A percentile compares a stretch with the other conserved stretches of the same genome.
These are phyloP conservation scores for Taenaris catops DNA, from an alignment of 2,888 invertebrate genomes.

Conservation along the genomic window DNA sequence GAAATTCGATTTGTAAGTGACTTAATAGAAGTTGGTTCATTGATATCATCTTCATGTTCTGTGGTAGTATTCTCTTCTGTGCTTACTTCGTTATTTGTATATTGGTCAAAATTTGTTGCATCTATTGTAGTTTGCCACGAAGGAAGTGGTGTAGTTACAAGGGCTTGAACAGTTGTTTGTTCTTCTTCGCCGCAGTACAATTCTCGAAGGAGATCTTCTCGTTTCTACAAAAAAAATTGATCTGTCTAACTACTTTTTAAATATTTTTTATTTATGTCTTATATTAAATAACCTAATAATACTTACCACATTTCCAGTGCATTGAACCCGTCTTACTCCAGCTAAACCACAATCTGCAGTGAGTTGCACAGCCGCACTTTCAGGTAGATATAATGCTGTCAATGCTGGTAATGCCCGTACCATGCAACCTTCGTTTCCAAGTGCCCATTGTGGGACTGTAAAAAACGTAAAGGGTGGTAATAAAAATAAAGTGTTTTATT, in stretches of 20 bases:
- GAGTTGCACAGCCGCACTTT: slow-evolving; percentile 87
- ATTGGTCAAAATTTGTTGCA: slow-evolving; percentile 40
- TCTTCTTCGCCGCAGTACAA: slow-evolving; percentile 79
- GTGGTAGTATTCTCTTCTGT: slow-evolving; percentile 47
- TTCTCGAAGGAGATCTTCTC: slow-evolving; percentile 79
- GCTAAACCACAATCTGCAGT: slow-evolving; percentile 88
- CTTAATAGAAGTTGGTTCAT: slow-evolving; percentile 34
- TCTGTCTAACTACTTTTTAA: too few relatives aligned
- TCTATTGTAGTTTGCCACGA: slow-evolving; percentile 42
- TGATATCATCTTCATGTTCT: slow-evolving; percentile 43
- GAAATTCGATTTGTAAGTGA: slow-evolving; percentile 30
- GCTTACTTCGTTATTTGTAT: slow-evolving; percentile 40
- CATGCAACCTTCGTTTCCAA: slow-evolving; percentile 83
- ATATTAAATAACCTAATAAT: background rate
- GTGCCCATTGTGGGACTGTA: slow-evolving; percentile 88
- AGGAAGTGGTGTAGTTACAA: slow-evolving; percentile 33
- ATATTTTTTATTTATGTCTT: background rate
- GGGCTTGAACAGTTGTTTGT: slow-evolving; percentile 46
- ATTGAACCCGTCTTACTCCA: slow-evolving; percentile 85
- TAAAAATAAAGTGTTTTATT: too few relatives aligned
- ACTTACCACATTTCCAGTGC: slow-evolving; percentile 86
- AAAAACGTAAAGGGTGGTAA: background rate
- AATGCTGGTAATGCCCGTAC: slow-evolving; percentile 85
- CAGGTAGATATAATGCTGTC: slow-evolving; percentile 87
- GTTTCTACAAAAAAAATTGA: slow-evolving; percentile 67